Conservation (phyloP, 1,140 invertebrate species). For the Drosophila yakuba region DNA sequence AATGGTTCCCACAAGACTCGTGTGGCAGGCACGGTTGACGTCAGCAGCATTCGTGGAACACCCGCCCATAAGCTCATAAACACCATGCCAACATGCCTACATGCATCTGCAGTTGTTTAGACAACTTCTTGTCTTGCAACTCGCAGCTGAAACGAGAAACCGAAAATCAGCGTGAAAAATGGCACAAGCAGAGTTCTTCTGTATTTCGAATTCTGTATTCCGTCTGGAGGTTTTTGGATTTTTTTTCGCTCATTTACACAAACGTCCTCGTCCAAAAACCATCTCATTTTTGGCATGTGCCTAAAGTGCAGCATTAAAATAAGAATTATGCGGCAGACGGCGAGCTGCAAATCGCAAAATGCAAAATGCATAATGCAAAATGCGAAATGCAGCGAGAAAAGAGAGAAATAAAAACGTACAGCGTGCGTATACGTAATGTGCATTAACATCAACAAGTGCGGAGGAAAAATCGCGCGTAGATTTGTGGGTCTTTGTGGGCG, state of each 20-base stretch:
- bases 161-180: constrained; percentile 32
- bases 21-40: constrained; percentile 45
- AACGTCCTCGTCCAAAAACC: not conserved
- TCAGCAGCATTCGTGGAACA: constrained; percentile 48
- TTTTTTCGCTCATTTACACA: not conserved
- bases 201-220: constrained; percentile 7
- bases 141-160: constrained; percentile 36
- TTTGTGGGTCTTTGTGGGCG: constrained; percentile 2
- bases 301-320: constrained; percentile 51
- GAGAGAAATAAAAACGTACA: constrained; percentile 23
- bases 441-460: constrained; percentile 66
- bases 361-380: constrained; percentile 4
- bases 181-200: constrained; percentile 18
- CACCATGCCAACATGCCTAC: constrained; percentile 23
- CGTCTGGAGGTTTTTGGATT: constrained; percentile 10
- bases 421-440: constrained; percentile 68
- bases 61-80: constrained; percentile 5
- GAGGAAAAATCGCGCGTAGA: constrained; percentile 17
- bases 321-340: constrained; percentile 53
- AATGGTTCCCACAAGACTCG: constrained; percentile 39
- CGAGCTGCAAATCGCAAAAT: constrained; percentile 13
- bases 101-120: constrained; percentile 58
- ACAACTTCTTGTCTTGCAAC: constrained; percentile 47
- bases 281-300: constrained; percentile 30
- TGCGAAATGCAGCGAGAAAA: constrained; percentile 17